These are phyloP conservation scores for Austrolebias charrua DNA, from an alignment of 2,797 vertebrate genomes.

Conservation along the genomic window DNA sequence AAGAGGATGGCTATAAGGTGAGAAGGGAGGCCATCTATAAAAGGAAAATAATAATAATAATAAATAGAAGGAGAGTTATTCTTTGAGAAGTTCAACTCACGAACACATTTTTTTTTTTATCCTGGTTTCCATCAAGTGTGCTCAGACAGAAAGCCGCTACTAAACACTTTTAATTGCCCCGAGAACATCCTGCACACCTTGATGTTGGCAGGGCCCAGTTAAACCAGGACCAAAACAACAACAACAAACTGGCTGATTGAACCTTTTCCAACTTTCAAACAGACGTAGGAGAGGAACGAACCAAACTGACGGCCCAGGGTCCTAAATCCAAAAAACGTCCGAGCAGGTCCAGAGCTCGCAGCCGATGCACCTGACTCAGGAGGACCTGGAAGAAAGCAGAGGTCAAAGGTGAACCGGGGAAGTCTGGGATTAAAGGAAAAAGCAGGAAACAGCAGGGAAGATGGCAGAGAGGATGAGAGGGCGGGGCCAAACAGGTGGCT, in stretches of 20 bases:
- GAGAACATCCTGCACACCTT: too few relatives aligned
- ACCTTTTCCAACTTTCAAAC: neutral
- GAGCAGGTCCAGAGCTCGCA: constrained; percentile 91
- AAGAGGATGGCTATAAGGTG: too few relatives aligned
- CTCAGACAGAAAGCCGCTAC: too few relatives aligned
- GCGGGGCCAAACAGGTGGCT: constrained; percentile 65
- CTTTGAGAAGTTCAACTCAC: too few relatives aligned
- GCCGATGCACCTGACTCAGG: constrained; percentile 94
- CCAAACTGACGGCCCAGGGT: constrained; percentile 97
- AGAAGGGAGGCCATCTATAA: too few relatives aligned
- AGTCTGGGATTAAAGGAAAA: constrained; percentile 35
- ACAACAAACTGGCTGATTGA: neutral
- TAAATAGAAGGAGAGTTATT: too few relatives aligned
- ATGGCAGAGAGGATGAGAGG: constrained; percentile 13
- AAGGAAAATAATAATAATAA: too few relatives aligned
- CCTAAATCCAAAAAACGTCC: constrained; percentile 96
- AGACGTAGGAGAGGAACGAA: constrained; percentile 43
- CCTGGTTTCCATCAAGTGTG: too few relatives aligned
- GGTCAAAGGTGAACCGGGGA: constrained; percentile 36
- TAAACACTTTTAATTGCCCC: too few relatives aligned
- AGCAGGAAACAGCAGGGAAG: constrained; percentile 10
- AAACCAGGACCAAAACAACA: neutral
- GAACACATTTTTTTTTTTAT: too few relatives aligned
- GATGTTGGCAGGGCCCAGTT: neutral
- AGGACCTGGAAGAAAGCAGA: constrained; percentile 85